Evolutionary conservation across 2,888 invertebrate genomes (phyloP), one percentile per base, ranked within the genome.

Genomic region (Syritta pipiens): DNA sequence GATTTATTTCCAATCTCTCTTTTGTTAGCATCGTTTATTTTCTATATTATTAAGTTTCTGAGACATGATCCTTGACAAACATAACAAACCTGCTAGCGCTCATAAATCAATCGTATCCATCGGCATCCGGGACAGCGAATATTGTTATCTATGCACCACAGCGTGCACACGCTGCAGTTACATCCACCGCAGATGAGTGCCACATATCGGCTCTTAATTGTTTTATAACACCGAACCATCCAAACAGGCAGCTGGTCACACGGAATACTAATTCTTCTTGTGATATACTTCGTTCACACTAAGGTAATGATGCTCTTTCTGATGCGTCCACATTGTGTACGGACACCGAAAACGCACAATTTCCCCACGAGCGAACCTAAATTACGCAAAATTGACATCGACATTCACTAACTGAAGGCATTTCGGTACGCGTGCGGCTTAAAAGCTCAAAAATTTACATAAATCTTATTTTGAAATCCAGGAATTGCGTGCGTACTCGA

Each of bases 391-490:
- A 67, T 59, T 46, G 44, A 53, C 59, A 65, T 57, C 57, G 49
- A 57, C 72, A 57, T 65, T 74, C 65, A 74, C 62, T 59, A 19
- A 37, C 17, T 10, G 7, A 67, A 24, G 67, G 30, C 35, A 55
- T 17, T 40, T 32, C 22, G 10, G 40, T 65, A 74, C 60, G 67
- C 77, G 72, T 55, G 28, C 44, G 55, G 65, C 72, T 62, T 79
- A 49, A 62, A 57, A 67, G 65, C 72, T 72, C 32, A 28, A 60
- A 79, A 67, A 79, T 79, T 48, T 60, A 42, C 72, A 79, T 79
- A 74, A 67, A 79, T 79, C 77, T 79, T 62, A 14, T 74, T 67
- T 79, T 67, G 77, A 79, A 79, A 79, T 74, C 42, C 48, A 49
- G 46, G 42, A 67, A 67, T 60, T 59, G 65, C 67, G 71, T 65